Percentiles rank a stretch among this genome's conserved stretches.
These are phyloP conservation scores for Distichodus sexfasciatus DNA, from an alignment of 2,797 vertebrate species.

Conservation along the genomic window DNA sequence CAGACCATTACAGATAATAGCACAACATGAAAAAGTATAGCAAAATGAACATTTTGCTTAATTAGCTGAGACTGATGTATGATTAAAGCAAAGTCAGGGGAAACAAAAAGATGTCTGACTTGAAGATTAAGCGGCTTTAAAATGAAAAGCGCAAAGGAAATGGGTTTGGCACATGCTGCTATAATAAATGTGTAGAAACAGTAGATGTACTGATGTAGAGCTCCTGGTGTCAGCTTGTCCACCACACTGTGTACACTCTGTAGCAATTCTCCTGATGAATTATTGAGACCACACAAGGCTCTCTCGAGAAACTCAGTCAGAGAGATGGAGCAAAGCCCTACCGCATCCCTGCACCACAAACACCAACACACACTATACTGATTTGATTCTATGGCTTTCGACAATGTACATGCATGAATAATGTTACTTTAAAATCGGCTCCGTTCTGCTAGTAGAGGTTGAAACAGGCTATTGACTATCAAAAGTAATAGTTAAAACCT, in stretches of 20 bases:
- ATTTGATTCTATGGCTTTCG: constrained; percentile 7
- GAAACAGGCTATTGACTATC: background rate
- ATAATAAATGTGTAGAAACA: constrained; percentile 28
- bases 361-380: constrained; percentile 11
- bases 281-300: constrained; percentile 45
- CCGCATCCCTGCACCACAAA: constrained; percentile 31
- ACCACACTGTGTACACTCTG: constrained; percentile 50
- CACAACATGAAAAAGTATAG: no score
- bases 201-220: constrained; percentile 31
- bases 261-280: constrained; percentile 51
- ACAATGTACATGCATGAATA: background rate
- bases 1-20: no score
- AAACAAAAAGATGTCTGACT: background rate
- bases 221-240: constrained; percentile 33
- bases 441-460: background rate
- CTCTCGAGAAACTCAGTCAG: constrained; percentile 30
- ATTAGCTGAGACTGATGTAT: no score
- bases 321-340: constrained; percentile 30
- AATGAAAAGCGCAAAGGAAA: background rate
- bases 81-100: background rate
- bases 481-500: background rate
- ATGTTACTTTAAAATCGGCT: background rate
- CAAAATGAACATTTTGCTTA: no score
- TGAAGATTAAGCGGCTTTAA: background rate
- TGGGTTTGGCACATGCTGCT: background rate